Evolutionary conservation across 2,888 invertebrate species (phyloP), one percentile per base, ranked within the genome.

Genomic region (Sipunculus nudus): DNA sequence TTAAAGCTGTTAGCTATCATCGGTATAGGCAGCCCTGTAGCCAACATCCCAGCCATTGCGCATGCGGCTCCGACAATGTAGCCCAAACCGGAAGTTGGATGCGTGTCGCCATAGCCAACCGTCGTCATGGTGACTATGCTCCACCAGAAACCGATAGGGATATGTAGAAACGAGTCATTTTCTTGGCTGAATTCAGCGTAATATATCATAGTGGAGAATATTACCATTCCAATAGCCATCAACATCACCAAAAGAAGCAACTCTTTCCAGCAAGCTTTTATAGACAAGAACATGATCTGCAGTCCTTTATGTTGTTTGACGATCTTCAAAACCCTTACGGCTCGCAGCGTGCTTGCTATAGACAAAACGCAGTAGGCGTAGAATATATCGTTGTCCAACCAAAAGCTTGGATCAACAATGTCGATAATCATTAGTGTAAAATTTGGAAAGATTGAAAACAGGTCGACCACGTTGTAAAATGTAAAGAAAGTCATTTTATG

Each of bases 1-100:
- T 67, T 50, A 61, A 78, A 78, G 54, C 71, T 75, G 29, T 70
- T 68, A 39, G 76, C 75, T 21, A 78, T 75, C 32, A 77, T 71
- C 5, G 78, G 75, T 19, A 78, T 73, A 0, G 78, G 75, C 56
- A 78, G 67, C 5, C 72, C 72, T 21, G 74, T 59, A 10, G 72
- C 60, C 38, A 78, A 50, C 13, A 76, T 65, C 6, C 78, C 78
- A 19, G 70, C 67, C 4, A 77, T 32, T 0, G 76, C 76, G 46
- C 78, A 78, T 13, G 70, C 46, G 3, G 61, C 49, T 4, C 75
- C 76, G 21, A 76, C 65, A 21, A 74, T 28, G 47, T 77, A 75
- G 2, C 78, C 76, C 4, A 54, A 31, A 0, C 65, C 45, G 0
- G 72, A 64, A 0, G 55, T 64, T 0, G 78, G 78, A 26, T 62